Evolutionary conservation across 1,140 invertebrate species (phyloP), one percentile per base, ranked within the genome.

Genomic region (Magallana gigas): DNA sequence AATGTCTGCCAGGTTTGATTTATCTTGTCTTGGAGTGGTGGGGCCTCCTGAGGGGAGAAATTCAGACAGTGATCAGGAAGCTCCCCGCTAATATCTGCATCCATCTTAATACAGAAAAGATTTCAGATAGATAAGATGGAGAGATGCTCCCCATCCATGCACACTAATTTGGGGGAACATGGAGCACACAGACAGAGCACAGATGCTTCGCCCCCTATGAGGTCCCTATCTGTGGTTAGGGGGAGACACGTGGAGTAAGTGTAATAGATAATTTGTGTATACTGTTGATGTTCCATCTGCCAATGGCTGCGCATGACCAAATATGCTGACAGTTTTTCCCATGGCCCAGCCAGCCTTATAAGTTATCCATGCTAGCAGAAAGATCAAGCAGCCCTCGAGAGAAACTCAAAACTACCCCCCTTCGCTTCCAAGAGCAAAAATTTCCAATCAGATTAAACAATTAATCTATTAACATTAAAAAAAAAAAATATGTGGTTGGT

Each of bases 231-330:
- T 76, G 36, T 48, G 36, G 36, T 76, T 29, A 29, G 68, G 68
- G 36, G 18, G 68, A 76, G 68, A 76, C 68, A 76, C 68, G 23
- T 76, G 68, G 23, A 76, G 18, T 76, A 29, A 76, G 68, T 76
- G 68, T 76, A 29, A 23, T 23, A 23, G 68, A 76, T 76, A 29
- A 76, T 76, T 29, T 76, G 36, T 76, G 68, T 76, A 76, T 23
- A 76, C 68, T 76, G 68, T 76, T 76, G 68, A 76, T 76, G 68
- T 76, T 76, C 23, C 68, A 76, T 76, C 68, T 76, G 68, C 68
- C 68, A 76, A 76, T 76, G 68, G 68, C 68, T 76, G 68, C 23
- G 29, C 68, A 76, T 76, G 23, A 76, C 68, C 68, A 76, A 76
- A 76, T 76, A 76, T 76, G 68, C 68, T 76, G 68, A 76, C 68